Evolutionary conservation across 2,113 vertebrate species (phyloP).

Genomic region (Corydoras maculifer): DNA sequence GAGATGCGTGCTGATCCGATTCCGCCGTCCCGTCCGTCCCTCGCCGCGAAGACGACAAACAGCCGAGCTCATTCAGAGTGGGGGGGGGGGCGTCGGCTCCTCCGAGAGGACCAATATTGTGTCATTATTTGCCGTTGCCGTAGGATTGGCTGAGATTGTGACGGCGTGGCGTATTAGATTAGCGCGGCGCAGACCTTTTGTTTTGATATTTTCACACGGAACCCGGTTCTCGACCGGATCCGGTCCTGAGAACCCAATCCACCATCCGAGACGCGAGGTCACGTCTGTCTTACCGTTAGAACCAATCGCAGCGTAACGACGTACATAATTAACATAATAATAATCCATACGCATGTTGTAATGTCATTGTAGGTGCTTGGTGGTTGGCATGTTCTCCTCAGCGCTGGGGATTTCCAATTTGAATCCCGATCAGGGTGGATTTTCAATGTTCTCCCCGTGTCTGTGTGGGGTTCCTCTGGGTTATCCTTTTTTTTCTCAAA

Average conservation of each 20-base stretch:
- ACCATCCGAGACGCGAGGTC: too few species aligned
- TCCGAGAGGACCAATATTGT: conserved; percentile 33
- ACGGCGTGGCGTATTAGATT: conserved; percentile 31
- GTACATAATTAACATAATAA: too few species aligned
- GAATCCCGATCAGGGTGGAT: too few species aligned
- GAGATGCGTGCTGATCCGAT: conserved; percentile 61
- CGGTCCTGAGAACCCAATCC: not conserved
- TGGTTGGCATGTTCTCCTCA: too few species aligned
- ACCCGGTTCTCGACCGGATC: conserved; percentile 24
- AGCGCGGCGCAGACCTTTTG: conserved; percentile 34
- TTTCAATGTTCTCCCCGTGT: too few species aligned
- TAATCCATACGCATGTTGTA: too few species aligned
- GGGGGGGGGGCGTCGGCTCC: conserved; percentile 36
- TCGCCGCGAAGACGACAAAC: conserved; percentile 97
- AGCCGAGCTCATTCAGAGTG: conserved; percentile 76
- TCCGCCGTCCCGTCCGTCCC: conserved; percentile 59
- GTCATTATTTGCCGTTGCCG: conserved; percentile 40
- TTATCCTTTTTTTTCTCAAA: too few species aligned
- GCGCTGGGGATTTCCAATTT: too few species aligned
- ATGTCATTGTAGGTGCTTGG: too few species aligned
- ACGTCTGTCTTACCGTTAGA: too few species aligned
- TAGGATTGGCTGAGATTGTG: conserved; percentile 35
- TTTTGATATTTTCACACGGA: conserved; percentile 19
- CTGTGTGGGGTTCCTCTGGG: too few species aligned
- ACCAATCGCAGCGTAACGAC: too few species aligned